Evolutionary conservation across 1,140 invertebrate species (phyloP).

Genomic region (Micrasema minimum): DNA sequence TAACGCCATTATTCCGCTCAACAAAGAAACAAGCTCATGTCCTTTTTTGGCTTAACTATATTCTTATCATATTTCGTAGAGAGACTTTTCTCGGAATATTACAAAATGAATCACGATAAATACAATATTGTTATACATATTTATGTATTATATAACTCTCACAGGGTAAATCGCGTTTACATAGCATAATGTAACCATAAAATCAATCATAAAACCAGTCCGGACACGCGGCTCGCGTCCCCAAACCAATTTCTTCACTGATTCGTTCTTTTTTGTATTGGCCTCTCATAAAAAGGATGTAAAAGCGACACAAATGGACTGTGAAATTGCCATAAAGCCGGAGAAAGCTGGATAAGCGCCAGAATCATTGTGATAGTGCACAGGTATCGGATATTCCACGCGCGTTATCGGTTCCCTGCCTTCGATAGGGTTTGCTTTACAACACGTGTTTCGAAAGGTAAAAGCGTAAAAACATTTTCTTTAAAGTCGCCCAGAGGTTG

Average conservation of each 20-base stretch:
- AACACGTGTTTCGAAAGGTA: constrained; percentile 27
- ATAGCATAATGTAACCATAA: constrained; percentile 11
- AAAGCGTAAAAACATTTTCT: constrained; percentile 27
- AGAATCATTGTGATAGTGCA: constrained; percentile 33
- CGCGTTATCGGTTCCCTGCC: constrained; percentile 17
- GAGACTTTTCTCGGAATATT: too few relatives aligned
- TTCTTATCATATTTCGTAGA: too few relatives aligned
- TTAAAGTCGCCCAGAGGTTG: constrained; percentile 6
- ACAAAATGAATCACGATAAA: too few relatives aligned
- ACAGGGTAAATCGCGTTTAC: too few relatives aligned
- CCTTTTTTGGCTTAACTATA: too few relatives aligned
- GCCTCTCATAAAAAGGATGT: constrained; percentile 33
- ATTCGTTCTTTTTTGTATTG: constrained; percentile 35
- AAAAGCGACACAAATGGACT: constrained; percentile 36
- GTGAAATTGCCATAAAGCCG: constrained; percentile 25
- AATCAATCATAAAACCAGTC: constrained; percentile 17
- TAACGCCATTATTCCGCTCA: too few relatives aligned
- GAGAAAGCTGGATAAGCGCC: constrained; percentile 27
- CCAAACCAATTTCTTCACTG: constrained; percentile 16
- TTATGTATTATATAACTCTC: too few relatives aligned
- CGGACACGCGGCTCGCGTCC: constrained; percentile 5
- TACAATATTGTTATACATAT: too few relatives aligned
- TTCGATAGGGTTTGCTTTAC: constrained; percentile 27
- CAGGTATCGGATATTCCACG: constrained; percentile 21
- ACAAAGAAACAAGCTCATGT: too few relatives aligned